Conservation (phyloP, 2,888 invertebrate genomes). For the Dicyrtoma fusca region DNA sequence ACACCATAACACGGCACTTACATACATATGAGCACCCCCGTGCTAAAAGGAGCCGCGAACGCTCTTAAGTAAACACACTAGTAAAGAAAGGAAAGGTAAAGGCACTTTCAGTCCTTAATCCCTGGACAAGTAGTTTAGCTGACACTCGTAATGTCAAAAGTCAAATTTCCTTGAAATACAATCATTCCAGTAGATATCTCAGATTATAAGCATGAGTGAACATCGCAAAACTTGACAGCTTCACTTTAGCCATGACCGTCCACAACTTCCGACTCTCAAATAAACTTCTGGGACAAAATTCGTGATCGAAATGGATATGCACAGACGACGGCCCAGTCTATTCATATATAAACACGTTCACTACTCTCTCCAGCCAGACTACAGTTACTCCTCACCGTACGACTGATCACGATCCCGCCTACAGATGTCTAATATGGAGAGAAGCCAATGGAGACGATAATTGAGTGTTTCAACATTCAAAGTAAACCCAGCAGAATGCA, state of each 20-base stretch:
- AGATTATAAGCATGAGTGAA: constrained; percentile 23
- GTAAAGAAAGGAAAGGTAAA: constrained; percentile 10
- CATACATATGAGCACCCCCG: too few species aligned
- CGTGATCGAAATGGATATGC: not conserved
- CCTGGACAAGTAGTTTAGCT: constrained; percentile 1
- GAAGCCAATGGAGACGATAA: too few species aligned
- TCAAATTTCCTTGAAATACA: constrained; percentile 8
- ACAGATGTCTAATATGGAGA: not conserved
- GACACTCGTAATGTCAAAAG: constrained; percentile 23
- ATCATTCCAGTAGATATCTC: constrained; percentile 27
- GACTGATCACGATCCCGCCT: too few species aligned
- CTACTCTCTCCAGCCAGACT: not conserved
- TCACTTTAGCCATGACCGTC: constrained; percentile 11
- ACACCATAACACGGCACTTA: constrained; percentile 1
- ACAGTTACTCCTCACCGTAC: too few species aligned
- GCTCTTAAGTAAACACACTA: constrained; percentile 10
- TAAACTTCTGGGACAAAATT: too few species aligned
- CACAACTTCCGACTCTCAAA: constrained; percentile 21
- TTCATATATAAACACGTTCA: not conserved
- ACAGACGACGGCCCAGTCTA: not conserved
- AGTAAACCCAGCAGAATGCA: too few species aligned
- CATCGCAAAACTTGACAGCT: constrained; percentile 24
- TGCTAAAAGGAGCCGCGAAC: not conserved
- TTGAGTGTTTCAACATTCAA: too few species aligned
- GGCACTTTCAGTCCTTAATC: constrained; percentile 5